Evolutionary conservation across 1,140 invertebrate species (phyloP).

Genomic region (Atopsyche davidsoni): DNA sequence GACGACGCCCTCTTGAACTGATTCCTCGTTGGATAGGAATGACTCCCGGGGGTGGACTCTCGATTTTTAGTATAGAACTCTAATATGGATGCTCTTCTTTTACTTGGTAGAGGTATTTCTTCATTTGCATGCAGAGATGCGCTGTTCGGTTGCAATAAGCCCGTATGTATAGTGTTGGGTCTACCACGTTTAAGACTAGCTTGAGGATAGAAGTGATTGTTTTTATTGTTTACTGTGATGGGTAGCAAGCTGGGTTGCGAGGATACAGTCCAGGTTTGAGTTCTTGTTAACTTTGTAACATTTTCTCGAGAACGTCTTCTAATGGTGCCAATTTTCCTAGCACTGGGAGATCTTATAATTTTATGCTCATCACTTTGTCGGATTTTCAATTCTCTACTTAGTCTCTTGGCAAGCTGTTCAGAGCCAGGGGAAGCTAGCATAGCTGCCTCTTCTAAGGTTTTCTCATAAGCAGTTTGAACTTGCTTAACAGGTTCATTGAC

Average conservation of each 20-base stretch:
- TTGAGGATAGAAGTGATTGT: conserved; percentile 23
- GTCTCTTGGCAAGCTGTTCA: conserved; percentile 61
- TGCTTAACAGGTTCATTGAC: conserved; percentile 40
- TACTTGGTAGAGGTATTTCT: not conserved
- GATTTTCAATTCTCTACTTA: conserved; percentile 69
- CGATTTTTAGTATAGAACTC: conserved; percentile 7
- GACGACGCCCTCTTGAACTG: conserved; percentile 22
- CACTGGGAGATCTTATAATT: conserved; percentile 72
- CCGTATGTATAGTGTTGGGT: conserved; percentile 26
- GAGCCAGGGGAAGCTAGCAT: conserved; percentile 54
- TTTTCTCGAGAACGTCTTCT: conserved; percentile 58
- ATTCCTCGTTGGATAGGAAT: conserved; percentile 4
- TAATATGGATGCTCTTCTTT: conserved; percentile 8
- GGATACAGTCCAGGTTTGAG: conserved; percentile 28
- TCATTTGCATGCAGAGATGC: conserved; percentile 4
- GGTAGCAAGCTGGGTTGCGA: conserved; percentile 12
- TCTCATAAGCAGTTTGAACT: conserved; percentile 65
- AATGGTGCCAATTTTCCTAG: conserved; percentile 69
- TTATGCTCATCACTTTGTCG: conserved; percentile 57
- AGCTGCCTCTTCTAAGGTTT: conserved; percentile 62
- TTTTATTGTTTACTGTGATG: not conserved
- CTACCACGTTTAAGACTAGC: conserved; percentile 22
- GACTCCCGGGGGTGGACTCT: not conserved
- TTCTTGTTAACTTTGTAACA: conserved; percentile 25
- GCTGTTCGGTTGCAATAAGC: conserved; percentile 21